Percentiles rank a stretch among this genome's conserved stretches.
Evolutionary conservation across 2,888 invertebrate species (phyloP).

Genomic region (Caenorhabditis angaria): DNA sequence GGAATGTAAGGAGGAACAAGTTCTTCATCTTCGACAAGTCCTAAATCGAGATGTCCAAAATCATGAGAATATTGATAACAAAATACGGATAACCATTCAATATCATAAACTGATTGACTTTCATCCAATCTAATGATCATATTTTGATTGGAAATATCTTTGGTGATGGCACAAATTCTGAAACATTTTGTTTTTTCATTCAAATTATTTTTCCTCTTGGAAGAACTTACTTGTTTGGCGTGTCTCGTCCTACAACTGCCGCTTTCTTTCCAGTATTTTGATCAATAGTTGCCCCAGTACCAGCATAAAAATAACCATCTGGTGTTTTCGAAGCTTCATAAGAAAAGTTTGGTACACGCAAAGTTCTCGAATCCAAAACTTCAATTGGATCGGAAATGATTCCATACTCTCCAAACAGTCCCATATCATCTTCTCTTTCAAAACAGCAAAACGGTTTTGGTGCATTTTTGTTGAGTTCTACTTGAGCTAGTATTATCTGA

Average conservation of each 20-base stretch:
- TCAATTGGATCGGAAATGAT: conserved; percentile 49
- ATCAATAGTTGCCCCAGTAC: conserved; percentile 53
- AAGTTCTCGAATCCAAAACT: conserved; percentile 63
- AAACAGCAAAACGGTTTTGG: conserved; percentile 67
- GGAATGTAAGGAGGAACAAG: conserved; percentile 65
- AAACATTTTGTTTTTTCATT: conserved; percentile 12
- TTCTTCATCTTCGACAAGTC: conserved; percentile 48
- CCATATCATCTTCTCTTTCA: conserved; percentile 37
- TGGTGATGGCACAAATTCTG: conserved; percentile 64
- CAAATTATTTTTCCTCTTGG: background rate
- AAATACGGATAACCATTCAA: conserved; percentile 63
- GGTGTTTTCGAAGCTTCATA: conserved; percentile 67
- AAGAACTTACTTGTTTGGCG: conserved; percentile 36
- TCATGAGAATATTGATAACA: conserved; percentile 58
- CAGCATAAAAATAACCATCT: conserved; percentile 68
- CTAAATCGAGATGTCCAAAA: conserved; percentile 63
- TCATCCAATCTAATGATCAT: conserved; percentile 55
- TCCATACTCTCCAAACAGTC: conserved; percentile 59
- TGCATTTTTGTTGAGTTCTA: conserved; percentile 22
- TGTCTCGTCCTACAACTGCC: conserved; percentile 58
- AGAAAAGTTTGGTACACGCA: conserved; percentile 56
- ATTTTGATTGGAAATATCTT: conserved; percentile 56
- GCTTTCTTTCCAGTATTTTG: conserved; percentile 62
- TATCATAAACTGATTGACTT: conserved; percentile 61
- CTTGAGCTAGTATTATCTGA: conserved; percentile 22